Conservation (phyloP, 1,140 invertebrate genomes). For the Zaprionus kolodkinae region DNA sequence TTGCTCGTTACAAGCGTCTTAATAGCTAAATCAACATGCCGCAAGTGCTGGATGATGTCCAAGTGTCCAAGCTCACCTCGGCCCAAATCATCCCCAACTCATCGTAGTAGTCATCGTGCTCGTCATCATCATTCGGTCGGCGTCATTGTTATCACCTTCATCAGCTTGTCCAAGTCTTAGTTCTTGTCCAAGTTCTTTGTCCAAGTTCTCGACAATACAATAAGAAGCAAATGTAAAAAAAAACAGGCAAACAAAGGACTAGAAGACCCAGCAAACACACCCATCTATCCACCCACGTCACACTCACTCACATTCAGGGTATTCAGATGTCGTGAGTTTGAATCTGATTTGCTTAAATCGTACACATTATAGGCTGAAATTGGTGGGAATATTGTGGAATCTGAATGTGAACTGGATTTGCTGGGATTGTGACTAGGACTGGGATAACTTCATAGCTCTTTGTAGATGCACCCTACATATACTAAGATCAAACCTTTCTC, state of each 20-base stretch:
- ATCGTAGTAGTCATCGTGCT: background rate
- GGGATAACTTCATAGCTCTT: too few species aligned
- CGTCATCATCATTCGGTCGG: background rate
- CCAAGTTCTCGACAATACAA: slow-evolving; percentile 17
- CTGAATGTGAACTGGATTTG: background rate
- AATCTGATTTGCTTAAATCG: background rate
- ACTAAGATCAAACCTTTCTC: too few species aligned
- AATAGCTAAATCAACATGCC: slow-evolving; percentile 35
- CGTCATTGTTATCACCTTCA: slow-evolving; percentile 9
- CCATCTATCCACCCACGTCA: background rate
- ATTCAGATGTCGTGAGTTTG: background rate
- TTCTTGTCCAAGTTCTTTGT: slow-evolving; percentile 1
- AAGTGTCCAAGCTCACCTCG: background rate
- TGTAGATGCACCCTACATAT: too few species aligned
- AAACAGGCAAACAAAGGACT: slow-evolving; percentile 22
- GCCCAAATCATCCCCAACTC: too few species aligned
- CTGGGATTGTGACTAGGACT: too few species aligned
- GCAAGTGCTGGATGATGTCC: slow-evolving; percentile 14
- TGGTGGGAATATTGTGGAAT: background rate
- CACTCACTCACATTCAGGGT: background rate
- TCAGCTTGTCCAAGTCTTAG: slow-evolving; percentile 3
- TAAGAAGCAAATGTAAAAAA: slow-evolving; percentile 15
- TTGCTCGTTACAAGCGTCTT: slow-evolving; percentile 23
- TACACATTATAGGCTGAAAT: background rate
- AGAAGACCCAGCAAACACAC: background rate